Evolutionary conservation across 2,797 vertebrate species (phyloP), one percentile per base, ranked within the genome.

Genomic region (Gambelia wislizenii): DNA sequence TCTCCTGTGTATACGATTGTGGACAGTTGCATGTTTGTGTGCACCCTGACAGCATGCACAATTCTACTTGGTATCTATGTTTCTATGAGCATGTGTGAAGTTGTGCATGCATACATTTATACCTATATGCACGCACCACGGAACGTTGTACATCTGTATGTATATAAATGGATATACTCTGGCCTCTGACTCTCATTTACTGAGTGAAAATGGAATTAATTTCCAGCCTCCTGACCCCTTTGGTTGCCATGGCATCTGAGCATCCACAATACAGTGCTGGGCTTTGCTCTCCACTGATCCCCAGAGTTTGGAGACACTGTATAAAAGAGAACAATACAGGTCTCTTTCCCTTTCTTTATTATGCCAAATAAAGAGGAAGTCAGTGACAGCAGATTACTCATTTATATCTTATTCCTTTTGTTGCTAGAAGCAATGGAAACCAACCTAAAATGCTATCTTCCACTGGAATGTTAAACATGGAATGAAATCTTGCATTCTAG

Each of bases 201-300:
- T 89, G 79, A 59, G 36, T 86, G 79, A 89, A 89, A 89, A 86
- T 86, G 84, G 84, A 85, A 89, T 89, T 89, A 83, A 86, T 89
- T 89, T 76, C 70, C 56, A 86, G 84, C 86, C 36, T 89, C 83
- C 47, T 81, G 83, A 81, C 88, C 83, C 56, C 79, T 81, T 89
- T 89, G 70, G 89, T 89, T 89, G 84, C 84, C 84, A 89, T 89
- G 84, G 84, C 47, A 83, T 81, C 84, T 76, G 79, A 67, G 72
- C 70, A 61, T 83, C 78, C 70, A 76, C 47, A 86, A 83, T 82
- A 83, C 79, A 86, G 36, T 76, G 70, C 89, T 44, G 70, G 49
- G 78, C 16, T 67, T 77, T 78, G 82, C 59, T 67, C 78, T 87
- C 22, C 67, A 72, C 79, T 86, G 70, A 86, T 89, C 79, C 89